Percentiles rank a stretch among this genome's conserved stretches.
These are phyloP conservation scores for Eidolon helvum DNA, from an alignment of 2,113 vertebrate species.

Conservation along the genomic window DNA sequence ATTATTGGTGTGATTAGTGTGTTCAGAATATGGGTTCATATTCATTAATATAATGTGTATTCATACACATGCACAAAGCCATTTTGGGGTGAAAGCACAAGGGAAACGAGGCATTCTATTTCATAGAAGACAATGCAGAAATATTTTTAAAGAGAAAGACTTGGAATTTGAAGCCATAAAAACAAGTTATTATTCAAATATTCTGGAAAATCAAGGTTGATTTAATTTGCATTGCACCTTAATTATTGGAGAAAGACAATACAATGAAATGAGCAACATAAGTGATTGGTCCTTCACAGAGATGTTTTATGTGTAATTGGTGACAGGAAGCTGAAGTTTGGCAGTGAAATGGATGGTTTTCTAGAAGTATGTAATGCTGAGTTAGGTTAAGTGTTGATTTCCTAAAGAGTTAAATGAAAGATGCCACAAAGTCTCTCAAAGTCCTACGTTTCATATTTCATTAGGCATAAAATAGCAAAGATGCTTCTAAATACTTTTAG, in stretches of 20 bases:
- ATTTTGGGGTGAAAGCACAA: background rate
- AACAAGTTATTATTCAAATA: slow-evolving; percentile 41
- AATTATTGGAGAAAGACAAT: slow-evolving; percentile 58
- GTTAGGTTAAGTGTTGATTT: background rate
- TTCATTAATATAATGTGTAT: slow-evolving; percentile 46
- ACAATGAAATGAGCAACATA: background rate
- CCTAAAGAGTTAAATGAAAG: slow-evolving; percentile 61
- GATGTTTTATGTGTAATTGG: rapidly evolving
- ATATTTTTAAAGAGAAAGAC: slow-evolving; percentile 31
- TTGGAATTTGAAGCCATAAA: slow-evolving; percentile 52
- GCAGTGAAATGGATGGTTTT: background rate
- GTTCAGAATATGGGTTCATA: slow-evolving; percentile 34
- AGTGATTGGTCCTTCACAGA: background rate
- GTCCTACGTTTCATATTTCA: slow-evolving; percentile 55
- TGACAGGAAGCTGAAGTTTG: background rate
- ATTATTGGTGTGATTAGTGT: slow-evolving; percentile 15
- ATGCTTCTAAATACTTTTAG: slow-evolving; percentile 76
- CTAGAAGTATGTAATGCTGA: background rate
- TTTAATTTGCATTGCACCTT: slow-evolving; percentile 59
- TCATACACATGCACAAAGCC: slow-evolving; percentile 62
- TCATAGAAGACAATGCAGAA: slow-evolving; percentile 37
- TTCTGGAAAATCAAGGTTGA: slow-evolving; percentile 29
- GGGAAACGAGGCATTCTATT: slow-evolving; percentile 24
- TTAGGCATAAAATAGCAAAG: slow-evolving; percentile 74
- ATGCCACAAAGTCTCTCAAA: slow-evolving; percentile 65